These are phyloP conservation scores for Propithecus coquereli DNA, from an alignment of 2,113 vertebrate species.

Conservation along the genomic window DNA sequence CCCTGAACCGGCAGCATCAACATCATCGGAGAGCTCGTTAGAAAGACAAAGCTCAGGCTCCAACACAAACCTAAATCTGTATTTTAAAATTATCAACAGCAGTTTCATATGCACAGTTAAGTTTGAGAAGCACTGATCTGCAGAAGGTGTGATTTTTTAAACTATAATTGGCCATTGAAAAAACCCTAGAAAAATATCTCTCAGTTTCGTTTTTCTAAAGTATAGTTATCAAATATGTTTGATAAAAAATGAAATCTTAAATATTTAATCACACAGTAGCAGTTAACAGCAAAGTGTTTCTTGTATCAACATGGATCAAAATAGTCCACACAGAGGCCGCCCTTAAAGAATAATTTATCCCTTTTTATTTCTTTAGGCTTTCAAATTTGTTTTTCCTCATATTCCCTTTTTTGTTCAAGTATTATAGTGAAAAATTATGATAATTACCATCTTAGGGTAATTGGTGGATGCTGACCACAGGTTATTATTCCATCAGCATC, in stretches of 20 bases:
- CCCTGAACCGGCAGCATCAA: no score
- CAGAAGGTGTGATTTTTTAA: not conserved
- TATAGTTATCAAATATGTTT: not conserved
- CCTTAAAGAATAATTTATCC: not conserved
- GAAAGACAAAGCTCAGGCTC: not conserved
- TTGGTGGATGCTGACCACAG: not conserved
- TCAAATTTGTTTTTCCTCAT: slow-evolving; percentile 3
- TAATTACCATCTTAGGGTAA: slow-evolving; percentile 36
- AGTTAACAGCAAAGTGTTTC: not conserved
- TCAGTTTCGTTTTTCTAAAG: not conserved
- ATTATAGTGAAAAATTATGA: slow-evolving; percentile 20
- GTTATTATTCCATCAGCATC: not conserved
- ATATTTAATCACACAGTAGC: not conserved
- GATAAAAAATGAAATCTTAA: not conserved
- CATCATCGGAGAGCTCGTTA: not conserved
- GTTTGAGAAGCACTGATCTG: not conserved
- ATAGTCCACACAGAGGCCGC: not conserved
- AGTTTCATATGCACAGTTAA: not conserved
- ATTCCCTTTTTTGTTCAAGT: not conserved
- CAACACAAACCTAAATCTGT: not conserved
- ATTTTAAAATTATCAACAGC: not conserved
- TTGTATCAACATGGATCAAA: not conserved
- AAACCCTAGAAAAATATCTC: not conserved
- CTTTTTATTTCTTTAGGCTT: not conserved
- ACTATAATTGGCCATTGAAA: not conserved